Evolutionary conservation across 2,113 vertebrate genomes (phyloP).

Genomic region (Chloebia gouldiae): DNA sequence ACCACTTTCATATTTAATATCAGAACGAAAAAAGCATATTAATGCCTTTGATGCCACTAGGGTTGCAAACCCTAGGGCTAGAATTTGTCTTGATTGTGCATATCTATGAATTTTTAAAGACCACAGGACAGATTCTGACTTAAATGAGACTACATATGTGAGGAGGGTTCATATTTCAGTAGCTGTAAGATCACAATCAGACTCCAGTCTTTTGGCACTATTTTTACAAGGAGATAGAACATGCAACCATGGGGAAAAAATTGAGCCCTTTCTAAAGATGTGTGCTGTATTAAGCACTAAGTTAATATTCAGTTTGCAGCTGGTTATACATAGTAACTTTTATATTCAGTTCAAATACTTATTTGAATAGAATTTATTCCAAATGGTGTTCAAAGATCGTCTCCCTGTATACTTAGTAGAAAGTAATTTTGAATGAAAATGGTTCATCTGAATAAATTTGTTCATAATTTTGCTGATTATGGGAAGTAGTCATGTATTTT

Average conservation of each 20-base stretch:
- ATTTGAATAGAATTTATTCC: constrained; percentile 53
- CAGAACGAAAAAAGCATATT: background rate
- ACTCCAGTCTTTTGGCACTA: background rate
- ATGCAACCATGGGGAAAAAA: background rate
- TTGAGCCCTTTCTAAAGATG: background rate
- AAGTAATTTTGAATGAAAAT: constrained; percentile 54
- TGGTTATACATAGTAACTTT: constrained; percentile 38
- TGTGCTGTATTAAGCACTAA: constrained; percentile 3
- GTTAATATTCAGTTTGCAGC: constrained; percentile 52
- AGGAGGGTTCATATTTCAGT: background rate
- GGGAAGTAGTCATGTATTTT: constrained; percentile 42
- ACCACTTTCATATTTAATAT: background rate
- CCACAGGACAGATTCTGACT: background rate
- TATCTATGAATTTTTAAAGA: constrained; percentile 22
- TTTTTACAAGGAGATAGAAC: background rate
- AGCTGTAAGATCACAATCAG: background rate
- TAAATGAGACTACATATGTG: background rate
- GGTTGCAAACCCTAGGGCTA: background rate
- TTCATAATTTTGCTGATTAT: constrained; percentile 53
- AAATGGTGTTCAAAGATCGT: constrained; percentile 34
- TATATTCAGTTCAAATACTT: constrained; percentile 50
- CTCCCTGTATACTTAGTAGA: constrained; percentile 32
- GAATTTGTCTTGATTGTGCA: background rate
- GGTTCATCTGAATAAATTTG: constrained; percentile 57
- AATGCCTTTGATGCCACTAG: background rate